Base-by-base conservation (phyloP, 2,888 invertebrate genomes). In the Chironomus riparius region DNA sequence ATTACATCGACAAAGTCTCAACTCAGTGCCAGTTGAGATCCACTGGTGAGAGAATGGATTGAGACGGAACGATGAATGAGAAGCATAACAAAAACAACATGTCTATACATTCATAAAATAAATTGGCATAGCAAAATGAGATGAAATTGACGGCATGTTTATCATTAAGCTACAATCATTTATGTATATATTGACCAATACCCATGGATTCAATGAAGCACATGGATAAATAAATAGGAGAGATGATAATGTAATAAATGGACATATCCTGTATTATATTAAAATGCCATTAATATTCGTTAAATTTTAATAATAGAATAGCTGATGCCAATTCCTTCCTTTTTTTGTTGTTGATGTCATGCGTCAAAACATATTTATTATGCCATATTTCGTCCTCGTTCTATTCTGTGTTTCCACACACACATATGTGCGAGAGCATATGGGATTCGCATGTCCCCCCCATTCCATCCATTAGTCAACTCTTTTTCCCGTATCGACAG, bases 221-320 rank as follows among this genome's bases (percentile, higher is more conserved):
- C 10, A 38, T 38, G 10, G 10, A 38, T 10, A 38, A 38, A 38
- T 38, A 38, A 56, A 56, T 56, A 56, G 18, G 18, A 7, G 18
- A 7, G 18, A 56, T 56, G 56, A 56, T 56, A 56, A 18, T 56
- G 18, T 56, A 56, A 56, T 56, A 56, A 56, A 56, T 56, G 56
- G 56, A 6, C 6, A 56, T 56, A 56, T 56, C 56, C 56, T 65
- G 15, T 70, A 21, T 70, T 47, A 48, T 47, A 70, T 70, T 56
- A 70, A 70, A 70, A 48, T 47, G 47, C 24, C 70, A 70, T 70
- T 70, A 70, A 70, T 70, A 70, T 70, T 70, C 70, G 70, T 70
- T 70, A 70, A 70, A 50, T 3, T 70, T 70, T 47, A 70, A 70
- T 70, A 70, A 70, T 70, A 15, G 70, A 70, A 47, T 70, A 18